Evolutionary conservation across 1,140 invertebrate species (phyloP).

Genomic region (Aphelenchoides fujianensis): DNA sequence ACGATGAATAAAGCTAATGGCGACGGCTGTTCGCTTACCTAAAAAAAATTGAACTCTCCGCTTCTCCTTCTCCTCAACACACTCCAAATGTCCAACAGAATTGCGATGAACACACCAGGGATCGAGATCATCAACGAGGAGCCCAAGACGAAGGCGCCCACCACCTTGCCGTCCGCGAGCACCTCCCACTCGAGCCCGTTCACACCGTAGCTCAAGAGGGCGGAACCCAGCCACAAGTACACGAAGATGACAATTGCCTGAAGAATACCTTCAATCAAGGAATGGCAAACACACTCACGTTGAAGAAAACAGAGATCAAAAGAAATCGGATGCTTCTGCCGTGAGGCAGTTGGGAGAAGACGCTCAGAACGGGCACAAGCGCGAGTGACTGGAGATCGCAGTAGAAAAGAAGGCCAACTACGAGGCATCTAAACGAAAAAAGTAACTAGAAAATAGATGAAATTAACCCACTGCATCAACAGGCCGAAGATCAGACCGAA

Average conservation of each 20-base stretch:
- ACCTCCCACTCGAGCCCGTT: neutral
- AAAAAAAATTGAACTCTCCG: neutral
- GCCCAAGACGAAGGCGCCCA: neutral
- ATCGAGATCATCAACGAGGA: neutral
- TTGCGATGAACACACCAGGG: neutral
- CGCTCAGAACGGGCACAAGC: neutral
- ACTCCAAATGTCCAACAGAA: neutral
- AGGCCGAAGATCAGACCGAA: neutral
- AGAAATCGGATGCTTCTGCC: neutral
- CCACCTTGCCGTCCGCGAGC: neutral
- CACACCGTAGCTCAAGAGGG: neutral
- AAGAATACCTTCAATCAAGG: neutral
- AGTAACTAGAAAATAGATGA: neutral
- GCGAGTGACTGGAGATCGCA: neutral
- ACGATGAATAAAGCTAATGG: too few species aligned
- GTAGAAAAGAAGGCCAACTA: neutral
- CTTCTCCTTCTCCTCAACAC: neutral
- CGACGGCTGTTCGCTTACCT: neutral
- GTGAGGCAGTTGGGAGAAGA: neutral
- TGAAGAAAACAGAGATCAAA: neutral
- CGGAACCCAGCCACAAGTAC: slow-evolving; percentile 6
- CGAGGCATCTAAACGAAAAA: neutral
- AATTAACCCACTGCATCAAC: neutral
- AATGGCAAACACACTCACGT: neutral
- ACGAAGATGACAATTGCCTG: neutral